Conservation (phyloP, 2,797 vertebrate genomes). For the Siniperca scherzeri region DNA sequence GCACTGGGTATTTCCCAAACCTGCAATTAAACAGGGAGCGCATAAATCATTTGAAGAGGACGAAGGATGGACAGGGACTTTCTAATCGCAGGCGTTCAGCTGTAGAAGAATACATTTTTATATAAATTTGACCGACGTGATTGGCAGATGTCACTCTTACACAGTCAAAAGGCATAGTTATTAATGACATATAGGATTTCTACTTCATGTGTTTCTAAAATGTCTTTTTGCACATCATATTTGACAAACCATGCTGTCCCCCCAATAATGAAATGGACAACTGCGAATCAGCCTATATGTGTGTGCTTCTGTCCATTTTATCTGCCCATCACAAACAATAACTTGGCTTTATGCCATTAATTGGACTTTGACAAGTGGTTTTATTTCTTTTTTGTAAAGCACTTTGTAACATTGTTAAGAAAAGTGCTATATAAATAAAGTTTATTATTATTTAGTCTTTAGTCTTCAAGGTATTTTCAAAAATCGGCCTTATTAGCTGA, state of each 20-base stretch:
- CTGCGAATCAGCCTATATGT: not conserved
- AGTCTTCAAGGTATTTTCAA: conserved; percentile 9
- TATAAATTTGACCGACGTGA: conserved; percentile 33
- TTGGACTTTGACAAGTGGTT: not conserved
- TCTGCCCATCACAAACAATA: conserved; percentile 17
- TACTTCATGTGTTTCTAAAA: not conserved
- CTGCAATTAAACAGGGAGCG: conserved; percentile 75
- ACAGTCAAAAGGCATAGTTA: conserved; percentile 15
- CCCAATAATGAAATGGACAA: not conserved
- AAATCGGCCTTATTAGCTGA: not conserved
- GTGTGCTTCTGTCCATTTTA: not conserved
- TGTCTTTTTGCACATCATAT: conserved; percentile 4
- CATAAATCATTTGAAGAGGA: conserved; percentile 54
- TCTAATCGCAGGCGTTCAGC: conserved; percentile 43
- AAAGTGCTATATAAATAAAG: too few species aligned
- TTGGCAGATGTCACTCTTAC: conserved; percentile 46
- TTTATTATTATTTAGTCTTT: too few species aligned
- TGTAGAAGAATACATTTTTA: conserved; percentile 36
- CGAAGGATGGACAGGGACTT: conserved; percentile 17
- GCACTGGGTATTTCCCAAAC: conserved; percentile 62
- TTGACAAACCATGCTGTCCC: conserved; percentile 1
- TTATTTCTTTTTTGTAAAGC: too few species aligned
- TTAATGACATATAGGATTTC: conserved; percentile 20
- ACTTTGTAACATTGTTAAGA: too few species aligned
- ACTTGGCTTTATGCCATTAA: conserved; percentile 8